These are phyloP conservation scores for Lasioglossum pauxillum DNA, from an alignment of 2,888 invertebrate species.

Conservation along the genomic window DNA sequence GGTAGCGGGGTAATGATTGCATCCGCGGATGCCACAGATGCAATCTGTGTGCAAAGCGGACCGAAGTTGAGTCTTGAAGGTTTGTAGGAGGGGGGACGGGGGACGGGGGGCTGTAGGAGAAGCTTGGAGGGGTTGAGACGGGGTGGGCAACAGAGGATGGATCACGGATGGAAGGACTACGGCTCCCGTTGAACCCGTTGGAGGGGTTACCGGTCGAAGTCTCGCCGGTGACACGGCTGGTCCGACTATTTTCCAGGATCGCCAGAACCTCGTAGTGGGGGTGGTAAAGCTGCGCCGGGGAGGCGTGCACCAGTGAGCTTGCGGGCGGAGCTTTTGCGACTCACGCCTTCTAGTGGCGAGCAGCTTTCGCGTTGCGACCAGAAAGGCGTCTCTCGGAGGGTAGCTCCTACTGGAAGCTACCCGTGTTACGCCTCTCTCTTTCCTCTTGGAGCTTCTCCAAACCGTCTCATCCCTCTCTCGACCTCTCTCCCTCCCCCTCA, in stretches of 20 bases:
- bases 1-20: conserved; percentile 77
- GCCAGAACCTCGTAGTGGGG: conserved; percentile 47
- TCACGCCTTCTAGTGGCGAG: conserved; percentile 73
- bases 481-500: background rate
- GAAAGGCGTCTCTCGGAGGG: conserved; percentile 41
- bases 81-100: background rate
- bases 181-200: conserved; percentile 50
- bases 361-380: conserved; percentile 59
- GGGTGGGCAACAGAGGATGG: conserved; percentile 44
- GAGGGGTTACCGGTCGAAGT: conserved; percentile 64
- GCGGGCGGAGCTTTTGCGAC: conserved; percentile 81
- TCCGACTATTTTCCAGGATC: conserved; percentile 67
- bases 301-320: conserved; percentile 81
- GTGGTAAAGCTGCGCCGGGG: conserved; percentile 61
- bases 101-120: conserved; percentile 34
- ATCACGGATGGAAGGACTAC: conserved; percentile 65
- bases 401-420: conserved; percentile 44
- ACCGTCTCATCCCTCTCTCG: conserved; percentile 45
- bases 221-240: conserved; percentile 60
- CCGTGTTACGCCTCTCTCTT: conserved; percentile 51
- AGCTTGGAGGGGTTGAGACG: conserved; percentile 10
- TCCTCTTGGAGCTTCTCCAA: conserved; percentile 65
- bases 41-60: conserved; percentile 81
- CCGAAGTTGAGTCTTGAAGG: conserved; percentile 69
- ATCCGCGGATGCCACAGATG: conserved; percentile 77